Percentiles rank a stretch among this genome's conserved stretches.
phyloP scores from a whole-genome alignment of 1,140 invertebrate species.

The Acromyrmex heyeri region DNA sequence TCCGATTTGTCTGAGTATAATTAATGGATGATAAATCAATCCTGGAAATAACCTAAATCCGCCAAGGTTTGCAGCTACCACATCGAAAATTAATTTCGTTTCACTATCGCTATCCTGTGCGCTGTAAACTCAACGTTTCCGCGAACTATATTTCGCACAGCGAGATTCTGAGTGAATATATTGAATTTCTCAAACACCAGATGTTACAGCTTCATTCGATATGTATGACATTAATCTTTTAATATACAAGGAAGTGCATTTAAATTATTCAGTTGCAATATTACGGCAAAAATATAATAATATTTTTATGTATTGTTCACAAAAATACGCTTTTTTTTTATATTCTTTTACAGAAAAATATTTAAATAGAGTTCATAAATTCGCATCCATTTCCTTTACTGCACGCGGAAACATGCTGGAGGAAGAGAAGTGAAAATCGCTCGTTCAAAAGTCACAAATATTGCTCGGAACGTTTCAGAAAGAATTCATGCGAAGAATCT shows the following conservation, averaged over 20 bases:
- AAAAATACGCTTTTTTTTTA: not conserved
- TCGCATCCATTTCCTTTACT: slow-evolving; percentile 25
- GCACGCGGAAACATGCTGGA: not conserved
- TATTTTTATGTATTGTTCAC: not conserved
- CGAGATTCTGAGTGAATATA: slow-evolving; percentile 42
- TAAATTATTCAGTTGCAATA: not conserved
- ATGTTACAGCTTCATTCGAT: slow-evolving; percentile 25
- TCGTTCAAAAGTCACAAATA: slow-evolving; percentile 49
- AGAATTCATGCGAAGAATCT: slow-evolving; percentile 51
- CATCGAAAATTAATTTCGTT: slow-evolving; percentile 50
- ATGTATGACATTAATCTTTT: slow-evolving; percentile 41
- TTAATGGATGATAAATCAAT: slow-evolving; percentile 56
- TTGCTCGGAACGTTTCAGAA: slow-evolving; percentile 31
- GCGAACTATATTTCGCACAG: slow-evolving; percentile 30
- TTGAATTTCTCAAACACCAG: slow-evolving; percentile 57
- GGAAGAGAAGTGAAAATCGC: slow-evolving; percentile 46
- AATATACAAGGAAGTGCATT: slow-evolving; percentile 41
- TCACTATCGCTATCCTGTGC: slow-evolving; percentile 1
- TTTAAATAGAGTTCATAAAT: slow-evolving; percentile 23
- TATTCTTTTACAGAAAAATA: not conserved
- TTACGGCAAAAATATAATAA: not conserved
- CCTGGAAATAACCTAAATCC: slow-evolving; percentile 24
- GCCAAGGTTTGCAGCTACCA: slow-evolving; percentile 24
- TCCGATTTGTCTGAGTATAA: slow-evolving; percentile 37
- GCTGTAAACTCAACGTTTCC: slow-evolving; percentile 6